These are phyloP conservation scores for Chesias legatella DNA, from an alignment of 2,888 invertebrate genomes.

Conservation along the genomic window DNA sequence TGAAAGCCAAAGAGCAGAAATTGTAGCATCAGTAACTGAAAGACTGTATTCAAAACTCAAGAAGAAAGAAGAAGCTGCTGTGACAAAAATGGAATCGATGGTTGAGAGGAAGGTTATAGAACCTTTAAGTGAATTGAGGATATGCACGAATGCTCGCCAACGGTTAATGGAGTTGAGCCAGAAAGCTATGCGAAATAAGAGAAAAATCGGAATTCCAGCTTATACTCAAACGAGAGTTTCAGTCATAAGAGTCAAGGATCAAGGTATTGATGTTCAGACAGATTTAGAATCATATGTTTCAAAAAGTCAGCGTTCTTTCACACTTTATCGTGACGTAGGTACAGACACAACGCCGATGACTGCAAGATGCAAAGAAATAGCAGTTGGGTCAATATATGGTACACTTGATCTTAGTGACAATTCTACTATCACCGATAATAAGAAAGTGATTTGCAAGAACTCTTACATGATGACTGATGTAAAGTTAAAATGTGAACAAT, in stretches of 20 bases:
- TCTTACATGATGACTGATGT: constrained; percentile 67
- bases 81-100: constrained; percentile 60
- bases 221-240: constrained; percentile 80
- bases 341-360: constrained; percentile 69
- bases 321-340: constrained; percentile 52
- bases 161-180: constrained; percentile 81
- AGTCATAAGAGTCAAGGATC: constrained; percentile 78
- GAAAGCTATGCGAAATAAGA: constrained; percentile 77
- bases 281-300: constrained; percentile 69
- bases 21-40: constrained; percentile 86
- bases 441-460: constrained; percentile 46
- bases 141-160: constrained; percentile 81
- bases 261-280: constrained; percentile 74
- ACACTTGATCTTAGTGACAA: constrained; percentile 52
- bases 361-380: constrained; percentile 71
- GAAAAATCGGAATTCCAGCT: constrained; percentile 72
- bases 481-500: constrained; percentile 43
- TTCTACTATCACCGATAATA: constrained; percentile 56
- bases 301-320: constrained; percentile 43
- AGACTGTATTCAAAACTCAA: constrained; percentile 82
- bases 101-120: constrained; percentile 66
- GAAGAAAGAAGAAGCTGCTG: constrained; percentile 72
- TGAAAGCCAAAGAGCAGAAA: constrained; percentile 82
- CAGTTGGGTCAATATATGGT: constrained; percentile 58
- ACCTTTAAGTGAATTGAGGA: constrained; percentile 75